Base-by-base conservation (phyloP, 2,797 vertebrate genomes). In the Cuculus canorus region DNA sequence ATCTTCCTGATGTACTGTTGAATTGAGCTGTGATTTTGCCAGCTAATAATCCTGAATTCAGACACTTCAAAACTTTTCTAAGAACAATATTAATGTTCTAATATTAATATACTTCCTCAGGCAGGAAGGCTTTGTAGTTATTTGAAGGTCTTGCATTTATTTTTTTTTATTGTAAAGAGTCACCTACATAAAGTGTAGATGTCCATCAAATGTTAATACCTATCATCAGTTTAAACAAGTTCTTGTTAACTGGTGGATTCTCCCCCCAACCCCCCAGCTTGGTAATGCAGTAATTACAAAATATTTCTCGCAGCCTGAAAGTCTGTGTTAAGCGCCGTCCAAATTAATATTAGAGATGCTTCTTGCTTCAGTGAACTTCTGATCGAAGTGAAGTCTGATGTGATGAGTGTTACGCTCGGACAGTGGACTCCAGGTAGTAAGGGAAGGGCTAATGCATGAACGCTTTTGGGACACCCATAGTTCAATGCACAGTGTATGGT, bases 331-430 rank as follows among this genome's bases (percentile, higher is more conserved):
- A 47, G n/a, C 22, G 45, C 47, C 5, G 56, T 84, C 41, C 23
- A 79, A 71, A 52, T 91, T 66, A 86, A 37, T 82, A 45, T 48
- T 90, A 56, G 54, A 47, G 32, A 9, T 43, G 32, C 16, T 86
- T 63, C 35, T 60, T 89, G 52, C 63, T 90, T 93, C 59, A 30
- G 8, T 60, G 35, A 73, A 30, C 59, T 79, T 79, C 21, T 19
- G 61, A 8, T 48, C 27, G 7, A 33, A 14, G 65, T 64, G 9
- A 76, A 68, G 30, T 72, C 21, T 0, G 0, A 23, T n/a, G 33
- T 35, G 39, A 17, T 61, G 37, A 65, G 13, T 41, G 10, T 63
- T 65, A 35, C 50, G 24, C 25, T 77, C 18, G 28, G 54, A 30
- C 5, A 25, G 27, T 52, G 17, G 30, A 32, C 7, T 53, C 0